Base-by-base conservation (phyloP, 1,140 invertebrate genomes). In the Zaprionus lachaisei region DNA sequence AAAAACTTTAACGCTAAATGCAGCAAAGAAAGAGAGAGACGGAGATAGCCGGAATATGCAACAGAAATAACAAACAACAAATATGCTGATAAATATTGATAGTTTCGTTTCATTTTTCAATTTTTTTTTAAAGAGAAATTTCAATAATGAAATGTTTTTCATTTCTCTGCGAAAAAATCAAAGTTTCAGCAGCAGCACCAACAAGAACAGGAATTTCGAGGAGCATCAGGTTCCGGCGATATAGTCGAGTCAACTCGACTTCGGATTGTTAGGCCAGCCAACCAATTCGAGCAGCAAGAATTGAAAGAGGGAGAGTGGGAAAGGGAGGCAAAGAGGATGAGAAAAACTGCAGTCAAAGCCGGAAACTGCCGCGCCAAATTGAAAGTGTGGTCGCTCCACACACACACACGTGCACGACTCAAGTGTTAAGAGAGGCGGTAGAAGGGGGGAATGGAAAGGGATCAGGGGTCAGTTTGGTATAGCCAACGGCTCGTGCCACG, bases 351-450 rank as follows among this genome's bases (percentile, higher is more conserved):
- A 61, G 57, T 28, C 61, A 72, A 77, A 69, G 68, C 64, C 76
- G 84, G 84, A 87, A 87, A 66, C 78, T 73, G 71, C 56, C 63
- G 62, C 44, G 55, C 69, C 78, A 89, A 89, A 87, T 89, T 87
- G 81, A 87, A 89, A 79, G 66, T 64, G 69, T 72, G 62, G 61
- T 70, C 58, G 41, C 44, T 54, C 31, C 75, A 62, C 79, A 64
- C 49, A 55, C 49, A 63, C n/a, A 31, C 17, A 24, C 6, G 37
- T 34, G 37, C n/a, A 28, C 31, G 14, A 28, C 34, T 26, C 49
- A 56, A 20, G 37, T n/a, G 54, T 72, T 61, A 38, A 63, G 54
- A 77, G 31, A 11, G 7, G 31, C 9, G 31, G 31, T 2, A 11
- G 31, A n/a, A 6, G 15, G 5, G 5, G 12, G 38, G 38, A 15